phyloP scores from a whole-genome alignment of 2,113 vertebrate genomes.

The Nycticebus coucang region DNA sequence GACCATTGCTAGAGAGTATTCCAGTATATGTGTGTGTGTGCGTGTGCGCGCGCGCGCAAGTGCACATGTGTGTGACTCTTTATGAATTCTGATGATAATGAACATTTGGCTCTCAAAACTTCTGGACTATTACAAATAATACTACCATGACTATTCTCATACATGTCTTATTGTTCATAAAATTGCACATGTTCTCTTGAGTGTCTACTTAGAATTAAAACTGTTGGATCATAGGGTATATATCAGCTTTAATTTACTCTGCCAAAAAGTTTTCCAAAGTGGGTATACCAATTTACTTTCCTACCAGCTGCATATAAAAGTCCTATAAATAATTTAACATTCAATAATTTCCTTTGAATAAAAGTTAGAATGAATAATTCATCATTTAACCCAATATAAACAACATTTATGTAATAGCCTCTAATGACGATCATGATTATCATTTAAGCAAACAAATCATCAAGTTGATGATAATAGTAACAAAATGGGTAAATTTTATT shows the following conservation, averaged over 20 bases:
- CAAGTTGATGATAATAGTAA: conserved; percentile 2
- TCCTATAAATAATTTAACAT: conserved; percentile 34
- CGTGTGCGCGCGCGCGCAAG: too few relatives aligned
- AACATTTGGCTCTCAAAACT: not conserved
- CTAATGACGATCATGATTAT: conserved; percentile 43
- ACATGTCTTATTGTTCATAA: not conserved
- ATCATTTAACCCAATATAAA: conserved; percentile 38
- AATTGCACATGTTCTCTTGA: conserved; percentile 31
- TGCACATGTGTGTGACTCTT: not conserved
- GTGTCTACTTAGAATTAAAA: not conserved
- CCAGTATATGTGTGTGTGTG: not conserved
- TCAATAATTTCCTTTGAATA: conserved; percentile 8
- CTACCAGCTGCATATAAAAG: not conserved
- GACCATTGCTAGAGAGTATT: not conserved
- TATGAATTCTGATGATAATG: not conserved
- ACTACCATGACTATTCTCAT: not conserved
- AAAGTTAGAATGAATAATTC: conserved; percentile 44
- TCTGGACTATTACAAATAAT: not conserved
- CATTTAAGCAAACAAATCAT: conserved; percentile 59
- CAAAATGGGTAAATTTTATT: conserved; percentile 45
- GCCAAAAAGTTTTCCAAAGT: conserved; percentile 19
- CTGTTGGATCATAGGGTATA: not conserved
- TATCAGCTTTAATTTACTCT: not conserved
- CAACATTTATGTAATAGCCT: not conserved
- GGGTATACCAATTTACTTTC: not conserved